phyloP scores from a whole-genome alignment of 35 echinoderm and acorn worm genomes.

The Lytechinus variegatus region DNA sequence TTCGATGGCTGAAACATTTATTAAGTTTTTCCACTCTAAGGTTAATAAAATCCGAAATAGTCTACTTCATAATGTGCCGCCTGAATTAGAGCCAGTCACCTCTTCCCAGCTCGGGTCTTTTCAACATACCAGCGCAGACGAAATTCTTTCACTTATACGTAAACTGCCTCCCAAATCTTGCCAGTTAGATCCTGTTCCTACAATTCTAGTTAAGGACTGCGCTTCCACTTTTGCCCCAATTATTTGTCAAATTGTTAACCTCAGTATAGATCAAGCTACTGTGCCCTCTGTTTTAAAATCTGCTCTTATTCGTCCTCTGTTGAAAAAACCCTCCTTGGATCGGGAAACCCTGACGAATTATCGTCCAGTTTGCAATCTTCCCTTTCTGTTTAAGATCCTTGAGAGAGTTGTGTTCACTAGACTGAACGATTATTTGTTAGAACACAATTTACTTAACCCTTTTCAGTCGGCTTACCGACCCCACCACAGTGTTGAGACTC shows the following conservation, averaged over 20 bases:
- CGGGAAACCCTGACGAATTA: too few relatives aligned
- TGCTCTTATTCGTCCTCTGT: not conserved
- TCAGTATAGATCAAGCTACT: not conserved
- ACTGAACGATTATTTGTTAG: too few relatives aligned
- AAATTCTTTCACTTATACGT: constrained; percentile 25
- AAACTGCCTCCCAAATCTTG: constrained; percentile 8
- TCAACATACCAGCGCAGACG: not conserved
- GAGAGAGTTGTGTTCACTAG: too few relatives aligned
- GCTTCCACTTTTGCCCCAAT: not conserved
- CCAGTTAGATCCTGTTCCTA: not conserved
- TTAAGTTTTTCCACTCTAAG: not conserved
- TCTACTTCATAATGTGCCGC: not conserved
- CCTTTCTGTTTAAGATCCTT: too few relatives aligned
- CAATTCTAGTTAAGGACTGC: constrained; percentile 18
- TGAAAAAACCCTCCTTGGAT: too few relatives aligned
- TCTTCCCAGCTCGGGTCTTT: not conserved
- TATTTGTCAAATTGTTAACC: constrained; percentile 19
- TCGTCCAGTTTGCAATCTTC: too few relatives aligned
- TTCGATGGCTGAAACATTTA: constrained; percentile 25
- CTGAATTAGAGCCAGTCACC: not conserved
- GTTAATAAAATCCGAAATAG: not conserved
- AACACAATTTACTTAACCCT: too few relatives aligned
- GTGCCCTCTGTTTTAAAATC: not conserved
- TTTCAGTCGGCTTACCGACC: too few relatives aligned
- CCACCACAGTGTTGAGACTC: too few relatives aligned